These are phyloP conservation scores for Helarctos malayanus DNA, from an alignment of 2,797 vertebrate species.

Conservation along the genomic window DNA sequence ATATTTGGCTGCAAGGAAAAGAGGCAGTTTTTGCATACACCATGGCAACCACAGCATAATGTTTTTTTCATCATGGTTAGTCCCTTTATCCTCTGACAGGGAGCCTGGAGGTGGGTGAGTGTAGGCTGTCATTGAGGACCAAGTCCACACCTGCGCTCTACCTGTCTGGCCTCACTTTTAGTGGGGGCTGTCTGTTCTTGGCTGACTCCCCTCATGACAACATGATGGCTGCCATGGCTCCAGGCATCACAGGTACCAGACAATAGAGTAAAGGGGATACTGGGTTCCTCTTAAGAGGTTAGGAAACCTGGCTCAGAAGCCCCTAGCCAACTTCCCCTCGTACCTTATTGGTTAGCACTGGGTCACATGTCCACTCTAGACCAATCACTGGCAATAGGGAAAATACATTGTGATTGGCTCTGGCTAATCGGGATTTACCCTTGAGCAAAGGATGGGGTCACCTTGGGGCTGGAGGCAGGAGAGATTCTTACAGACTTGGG, in stretches of 20 bases:
- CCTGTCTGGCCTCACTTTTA: neutral
- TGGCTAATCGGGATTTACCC: slow-evolving; percentile 79
- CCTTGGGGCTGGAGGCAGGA: slow-evolving; percentile 76
- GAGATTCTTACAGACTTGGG: slow-evolving; percentile 65
- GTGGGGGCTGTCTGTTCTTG: slow-evolving; percentile 45
- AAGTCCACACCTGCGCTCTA: neutral
- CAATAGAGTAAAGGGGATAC: neutral
- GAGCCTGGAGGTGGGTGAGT: neutral
- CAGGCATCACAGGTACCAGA: slow-evolving; percentile 53
- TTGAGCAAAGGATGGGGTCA: slow-evolving; percentile 82
- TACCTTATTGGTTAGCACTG: slow-evolving; percentile 62
- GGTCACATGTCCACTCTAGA: slow-evolving; percentile 66
- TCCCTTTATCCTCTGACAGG: neutral
- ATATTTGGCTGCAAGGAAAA: slow-evolving; percentile 21
- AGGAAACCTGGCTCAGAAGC: slow-evolving; percentile 47
- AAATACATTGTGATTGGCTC: slow-evolving; percentile 62
- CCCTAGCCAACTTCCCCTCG: slow-evolving; percentile 38
- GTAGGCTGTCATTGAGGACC: neutral
- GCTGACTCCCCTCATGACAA: slow-evolving; percentile 33
- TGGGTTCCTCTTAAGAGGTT: slow-evolving; percentile 4
- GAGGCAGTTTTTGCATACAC: neutral
- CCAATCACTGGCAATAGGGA: slow-evolving; percentile 52
- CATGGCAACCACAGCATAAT: neutral
- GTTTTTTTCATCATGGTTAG: neutral
- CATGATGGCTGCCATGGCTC: slow-evolving; percentile 77